Conservation (phyloP, 2,113 vertebrate species). For the Oncorhynchus nerka region DNA sequence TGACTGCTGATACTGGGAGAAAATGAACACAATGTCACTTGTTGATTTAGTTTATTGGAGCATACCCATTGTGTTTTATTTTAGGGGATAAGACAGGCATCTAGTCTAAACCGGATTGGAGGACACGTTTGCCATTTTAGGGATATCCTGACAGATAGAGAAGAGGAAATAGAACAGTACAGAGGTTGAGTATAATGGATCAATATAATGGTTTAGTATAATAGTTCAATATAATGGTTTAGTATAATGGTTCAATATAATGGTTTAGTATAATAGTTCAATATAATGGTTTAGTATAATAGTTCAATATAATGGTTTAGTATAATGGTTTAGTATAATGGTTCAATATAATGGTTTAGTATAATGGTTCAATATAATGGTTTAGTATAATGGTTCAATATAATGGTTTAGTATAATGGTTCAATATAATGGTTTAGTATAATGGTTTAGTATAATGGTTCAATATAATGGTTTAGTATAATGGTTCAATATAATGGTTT, state of each 20-base stretch:
- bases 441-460: too few species aligned
- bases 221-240: not conserved
- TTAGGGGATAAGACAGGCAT: conserved; percentile 42
- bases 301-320: not conserved
- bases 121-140: conserved; percentile 56
- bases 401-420: not conserved
- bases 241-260: too few species aligned
- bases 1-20: too few species aligned
- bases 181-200: too few species aligned
- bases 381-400: conserved; percentile 8
- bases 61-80: conserved; percentile 38
- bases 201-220: conserved; percentile 11
- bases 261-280: too few species aligned
- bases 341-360: conserved; percentile 5
- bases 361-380: conserved; percentile 32
- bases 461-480: not conserved
- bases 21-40: not conserved
- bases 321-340: not conserved
- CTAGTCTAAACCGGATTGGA: conserved; percentile 61
- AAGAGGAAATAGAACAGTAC: conserved; percentile 47
- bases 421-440: not conserved
- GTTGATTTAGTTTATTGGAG: conserved; percentile 22
- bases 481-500: too few species aligned
- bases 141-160: conserved; percentile 66
- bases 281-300: not conserved